Evolutionary conservation across 2,888 invertebrate species (phyloP).

Genomic region (Daptonema setosum): DNA sequence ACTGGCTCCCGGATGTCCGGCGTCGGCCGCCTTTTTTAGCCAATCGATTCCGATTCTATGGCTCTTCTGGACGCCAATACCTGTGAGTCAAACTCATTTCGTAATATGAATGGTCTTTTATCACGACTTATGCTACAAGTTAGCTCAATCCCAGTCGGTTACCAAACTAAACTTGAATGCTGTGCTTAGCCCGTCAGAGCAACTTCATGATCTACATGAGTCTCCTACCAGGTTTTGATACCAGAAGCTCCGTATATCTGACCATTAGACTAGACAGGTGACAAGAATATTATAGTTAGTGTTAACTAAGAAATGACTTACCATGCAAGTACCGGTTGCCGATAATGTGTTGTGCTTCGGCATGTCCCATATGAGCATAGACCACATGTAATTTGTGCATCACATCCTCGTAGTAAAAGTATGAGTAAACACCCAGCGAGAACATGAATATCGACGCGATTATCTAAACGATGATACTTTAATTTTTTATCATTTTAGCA

Average conservation of each 20-base stretch:
- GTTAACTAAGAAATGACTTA: too few relatives aligned
- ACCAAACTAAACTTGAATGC: too few relatives aligned
- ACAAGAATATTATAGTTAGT: too few relatives aligned
- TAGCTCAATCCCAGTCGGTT: too few relatives aligned
- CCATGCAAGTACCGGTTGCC: constrained; percentile 31
- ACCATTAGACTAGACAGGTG: too few relatives aligned
- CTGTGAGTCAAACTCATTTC: too few relatives aligned
- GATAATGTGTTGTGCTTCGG: constrained; percentile 31
- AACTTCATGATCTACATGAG: too few relatives aligned
- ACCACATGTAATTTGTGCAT: constrained; percentile 31
- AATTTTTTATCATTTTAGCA: constrained; percentile 8
- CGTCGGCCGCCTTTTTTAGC: constrained; percentile 34
- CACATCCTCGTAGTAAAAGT: constrained; percentile 31
- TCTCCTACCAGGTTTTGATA: too few relatives aligned
- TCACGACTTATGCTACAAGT: too few relatives aligned
- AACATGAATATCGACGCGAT: not conserved
- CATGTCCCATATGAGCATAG: constrained; percentile 32
- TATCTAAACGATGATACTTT: not conserved
- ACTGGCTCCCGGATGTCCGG: constrained; percentile 35
- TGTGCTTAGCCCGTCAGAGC: too few relatives aligned
- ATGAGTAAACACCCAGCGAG: constrained; percentile 25
- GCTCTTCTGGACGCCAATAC: constrained; percentile 29
- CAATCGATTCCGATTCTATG: constrained; percentile 32
- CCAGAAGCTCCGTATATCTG: too few relatives aligned
- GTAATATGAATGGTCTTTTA: too few relatives aligned